Evolutionary conservation across 2,888 invertebrate species (phyloP), one percentile per base, ranked within the genome.

Genomic region (Drosophila merina): DNA sequence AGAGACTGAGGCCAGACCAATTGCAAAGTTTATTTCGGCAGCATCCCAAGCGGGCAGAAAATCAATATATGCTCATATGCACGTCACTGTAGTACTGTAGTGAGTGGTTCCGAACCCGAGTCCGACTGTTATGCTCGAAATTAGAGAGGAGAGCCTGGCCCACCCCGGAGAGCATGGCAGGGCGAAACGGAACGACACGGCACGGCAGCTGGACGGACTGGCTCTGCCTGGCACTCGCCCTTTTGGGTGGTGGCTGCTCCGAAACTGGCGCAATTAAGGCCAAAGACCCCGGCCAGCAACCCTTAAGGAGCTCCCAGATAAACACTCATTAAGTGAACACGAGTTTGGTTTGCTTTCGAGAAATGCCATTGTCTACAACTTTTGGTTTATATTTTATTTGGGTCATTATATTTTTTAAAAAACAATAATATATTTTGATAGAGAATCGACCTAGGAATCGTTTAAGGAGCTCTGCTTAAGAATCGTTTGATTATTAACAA

Each of bases 1-100:
- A 74, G 74, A 68, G 76, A 77, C 85, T 85, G 72, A 75, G 52
- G 54, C 64, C 55, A 58, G 63, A 73, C 71, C 71, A 64, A 77
- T 75, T 67, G 76, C 69, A 79, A 80, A 82, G 69, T 74, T 63
- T 80, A 76, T 75, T 79, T 77, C 75, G 60, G 62, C 85, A 83
- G 85, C 85, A 85, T 79, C 86, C 83, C 72, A 72, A 76, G 60
- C 60, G 56, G 56, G 49, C 67, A 64, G 68, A 84, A 82, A 82
- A 82, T 82, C 82, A 73, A 82, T 82, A 84, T 50, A 12, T 52
- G 54, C 59, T 50, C 59, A 47, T 38, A 38, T 45, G 31, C 47
- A 31, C 55, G 50, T n/a, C 20, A 26, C 33, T 25, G 36, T 8
- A 20, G 8, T 38, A 26, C 33, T 25, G 36, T 8, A 20, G 8